Evolutionary conservation across 2,888 invertebrate species (phyloP).

Genomic region (Nephrocerus scutellatus): DNA sequence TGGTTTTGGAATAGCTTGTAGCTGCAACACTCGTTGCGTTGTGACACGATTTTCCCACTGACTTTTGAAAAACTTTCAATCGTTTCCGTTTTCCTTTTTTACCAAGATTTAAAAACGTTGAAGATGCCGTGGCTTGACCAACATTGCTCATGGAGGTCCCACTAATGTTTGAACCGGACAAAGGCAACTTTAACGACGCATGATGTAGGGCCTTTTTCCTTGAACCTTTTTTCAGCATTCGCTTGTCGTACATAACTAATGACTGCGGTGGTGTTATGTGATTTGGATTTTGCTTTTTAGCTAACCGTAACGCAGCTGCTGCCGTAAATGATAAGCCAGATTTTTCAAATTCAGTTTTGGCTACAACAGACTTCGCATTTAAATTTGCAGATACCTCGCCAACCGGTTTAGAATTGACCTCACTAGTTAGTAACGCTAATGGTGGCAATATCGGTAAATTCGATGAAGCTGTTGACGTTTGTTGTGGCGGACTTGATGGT

Average conservation of each 20-base stretch:
- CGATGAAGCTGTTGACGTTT: too few species aligned
- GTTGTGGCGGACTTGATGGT: slow-evolving; percentile 18
- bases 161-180: slow-evolving; percentile 39
- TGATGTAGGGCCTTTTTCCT: slow-evolving; percentile 5
- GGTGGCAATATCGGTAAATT: slow-evolving; percentile 11
- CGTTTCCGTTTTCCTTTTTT: slow-evolving; percentile 36
- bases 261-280: background rate
- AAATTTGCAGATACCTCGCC: too few species aligned
- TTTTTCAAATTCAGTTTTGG: too few species aligned
- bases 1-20: slow-evolving; percentile 7
- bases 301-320: slow-evolving; percentile 1
- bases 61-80: slow-evolving; percentile 34
- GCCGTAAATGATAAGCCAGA: too few species aligned
- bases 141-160: slow-evolving; percentile 11
- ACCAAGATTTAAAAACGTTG: slow-evolving; percentile 22
- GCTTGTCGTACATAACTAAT: too few species aligned
- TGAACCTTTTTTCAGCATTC: slow-evolving; percentile 11
- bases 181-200: too few species aligned
- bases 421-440: too few species aligned
- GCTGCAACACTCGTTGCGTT: slow-evolving; percentile 17
- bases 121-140: slow-evolving; percentile 8
- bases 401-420: too few species aligned
- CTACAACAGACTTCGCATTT: too few species aligned
- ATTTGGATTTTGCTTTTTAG: slow-evolving; percentile 3
- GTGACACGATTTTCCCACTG: slow-evolving; percentile 2